phyloP scores from a whole-genome alignment of 1,140 invertebrate species.

The Helicoverpa armigera region DNA sequence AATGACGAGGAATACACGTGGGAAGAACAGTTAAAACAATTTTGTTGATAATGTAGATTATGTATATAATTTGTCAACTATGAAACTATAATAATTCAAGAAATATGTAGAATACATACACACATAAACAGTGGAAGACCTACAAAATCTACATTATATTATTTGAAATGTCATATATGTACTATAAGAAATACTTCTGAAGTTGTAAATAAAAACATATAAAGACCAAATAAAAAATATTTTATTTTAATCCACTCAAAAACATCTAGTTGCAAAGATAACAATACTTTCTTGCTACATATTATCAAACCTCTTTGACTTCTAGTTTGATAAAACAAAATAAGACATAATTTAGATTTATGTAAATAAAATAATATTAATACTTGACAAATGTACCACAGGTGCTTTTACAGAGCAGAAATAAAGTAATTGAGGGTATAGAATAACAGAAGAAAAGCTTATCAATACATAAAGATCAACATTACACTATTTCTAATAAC shows the following conservation, averaged over 20 bases:
- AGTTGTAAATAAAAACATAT: constrained; percentile 18
- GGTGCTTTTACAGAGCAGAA: not conserved
- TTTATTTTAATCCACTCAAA: constrained; percentile 17
- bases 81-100: too few relatives aligned
- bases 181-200: not conserved
- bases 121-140: too few relatives aligned
- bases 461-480: constrained; percentile 1
- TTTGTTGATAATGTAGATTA: too few relatives aligned
- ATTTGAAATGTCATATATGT: not conserved
- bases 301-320: not conserved
- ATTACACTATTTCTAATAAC: not conserved
- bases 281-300: not conserved
- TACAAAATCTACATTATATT: not conserved
- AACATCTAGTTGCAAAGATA: not conserved
- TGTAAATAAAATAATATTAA: not conserved
- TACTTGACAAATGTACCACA: not conserved
- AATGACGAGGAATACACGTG: too few relatives aligned
- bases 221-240: constrained; percentile 38
- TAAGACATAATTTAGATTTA: not conserved
- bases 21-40: too few relatives aligned
- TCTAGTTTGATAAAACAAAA: constrained; percentile 2
- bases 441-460: not conserved
- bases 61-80: too few relatives aligned
- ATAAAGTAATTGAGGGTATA: not conserved
- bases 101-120: too few relatives aligned